These are phyloP conservation scores for Riparia riparia DNA, from an alignment of 2,113 vertebrate species.

Conservation along the genomic window DNA sequence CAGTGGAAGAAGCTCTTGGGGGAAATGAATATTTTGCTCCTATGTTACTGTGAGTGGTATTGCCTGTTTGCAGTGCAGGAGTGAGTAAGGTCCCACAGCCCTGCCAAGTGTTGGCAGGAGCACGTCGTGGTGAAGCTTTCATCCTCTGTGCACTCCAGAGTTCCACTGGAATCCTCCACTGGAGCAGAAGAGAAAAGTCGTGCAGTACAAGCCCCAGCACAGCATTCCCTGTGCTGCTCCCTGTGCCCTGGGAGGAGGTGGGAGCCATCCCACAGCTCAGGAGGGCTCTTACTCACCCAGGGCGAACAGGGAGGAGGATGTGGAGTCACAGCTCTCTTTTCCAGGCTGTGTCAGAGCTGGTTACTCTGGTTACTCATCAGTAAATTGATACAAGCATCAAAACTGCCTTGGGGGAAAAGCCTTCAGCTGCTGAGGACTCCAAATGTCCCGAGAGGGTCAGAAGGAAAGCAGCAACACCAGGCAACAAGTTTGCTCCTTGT, in stretches of 20 bases:
- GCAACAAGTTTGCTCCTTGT: background rate
- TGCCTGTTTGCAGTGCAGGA: background rate
- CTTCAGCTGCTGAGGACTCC: background rate
- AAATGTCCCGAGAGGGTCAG: background rate
- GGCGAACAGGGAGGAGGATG: background rate
- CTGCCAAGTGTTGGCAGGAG: slow-evolving; percentile 11
- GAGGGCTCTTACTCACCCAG: background rate
- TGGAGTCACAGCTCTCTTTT: slow-evolving; percentile 8
- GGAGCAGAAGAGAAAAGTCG: background rate
- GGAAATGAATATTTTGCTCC: background rate
- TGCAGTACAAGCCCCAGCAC: background rate
- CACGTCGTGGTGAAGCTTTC: background rate
- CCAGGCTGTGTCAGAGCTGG: slow-evolving; percentile 1
- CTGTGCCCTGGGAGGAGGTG: background rate
- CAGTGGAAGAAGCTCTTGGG: background rate
- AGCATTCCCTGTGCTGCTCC: background rate
- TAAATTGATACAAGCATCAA: background rate
- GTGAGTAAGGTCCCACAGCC: background rate
- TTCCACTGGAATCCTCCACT: background rate
- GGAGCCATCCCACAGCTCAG: background rate
- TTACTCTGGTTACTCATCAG: slow-evolving; percentile 29
- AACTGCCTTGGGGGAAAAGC: background rate
- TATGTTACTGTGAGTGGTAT: background rate
- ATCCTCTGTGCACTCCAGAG: slow-evolving; percentile 22
- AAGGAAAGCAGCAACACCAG: background rate